Percentiles rank a stretch among this genome's conserved stretches.
Conservation (phyloP, 1,140 invertebrate species). For the Vanessa tameamea region DNA sequence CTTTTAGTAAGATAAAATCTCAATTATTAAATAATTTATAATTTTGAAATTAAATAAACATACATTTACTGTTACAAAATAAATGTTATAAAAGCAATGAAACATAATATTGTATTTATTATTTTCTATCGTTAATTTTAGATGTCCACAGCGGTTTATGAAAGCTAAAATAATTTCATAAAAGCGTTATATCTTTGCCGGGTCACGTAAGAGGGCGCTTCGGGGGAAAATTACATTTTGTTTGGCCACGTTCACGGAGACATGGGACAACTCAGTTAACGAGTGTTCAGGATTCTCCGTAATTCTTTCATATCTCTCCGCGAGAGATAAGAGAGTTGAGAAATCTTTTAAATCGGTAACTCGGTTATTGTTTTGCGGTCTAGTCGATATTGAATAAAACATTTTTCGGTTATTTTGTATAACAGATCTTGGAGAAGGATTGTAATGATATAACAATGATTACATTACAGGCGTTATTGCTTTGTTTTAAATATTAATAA, state of each 20-base stretch:
- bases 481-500: not conserved
- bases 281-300: constrained; percentile 71
- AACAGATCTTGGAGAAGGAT: constrained; percentile 25
- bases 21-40: too few relatives aligned
- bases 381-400: constrained; percentile 44
- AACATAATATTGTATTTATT: constrained; percentile 23
- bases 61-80: too few relatives aligned
- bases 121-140: constrained; percentile 53
- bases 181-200: constrained; percentile 72
- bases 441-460: constrained; percentile 1
- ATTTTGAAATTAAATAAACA: too few relatives aligned
- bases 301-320: constrained; percentile 67
- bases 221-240: constrained; percentile 77
- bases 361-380: constrained; percentile 47
- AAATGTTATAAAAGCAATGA: not conserved
- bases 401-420: constrained; percentile 26
- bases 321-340: constrained; percentile 54
- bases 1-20: too few relatives aligned
- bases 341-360: constrained; percentile 54
- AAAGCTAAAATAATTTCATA: constrained; percentile 75
- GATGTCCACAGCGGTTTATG: constrained; percentile 62
- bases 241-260: constrained; percentile 68
- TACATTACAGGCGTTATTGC: not conserved
- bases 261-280: constrained; percentile 73
- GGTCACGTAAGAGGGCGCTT: constrained; percentile 74